Evolutionary conservation across 2,888 invertebrate genomes (phyloP).

Genomic region (Euphydryas editha): DNA sequence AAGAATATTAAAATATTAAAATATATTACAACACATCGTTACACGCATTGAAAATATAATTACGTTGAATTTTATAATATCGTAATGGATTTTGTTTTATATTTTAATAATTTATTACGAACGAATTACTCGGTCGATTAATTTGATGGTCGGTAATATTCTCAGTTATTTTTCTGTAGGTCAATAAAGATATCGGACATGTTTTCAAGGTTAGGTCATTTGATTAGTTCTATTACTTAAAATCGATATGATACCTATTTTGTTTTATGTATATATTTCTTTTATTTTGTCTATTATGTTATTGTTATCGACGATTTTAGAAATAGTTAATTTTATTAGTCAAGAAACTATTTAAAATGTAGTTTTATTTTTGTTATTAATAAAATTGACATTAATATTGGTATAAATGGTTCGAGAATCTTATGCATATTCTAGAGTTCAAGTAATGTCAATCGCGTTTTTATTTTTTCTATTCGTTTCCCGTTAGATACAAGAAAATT

Average conservation of each 20-base stretch:
- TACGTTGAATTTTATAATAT: conserved; percentile 1
- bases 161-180: conserved; percentile 24
- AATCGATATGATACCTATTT: conserved; percentile 22
- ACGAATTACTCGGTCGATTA: conserved; percentile 25
- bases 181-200: conserved; percentile 25
- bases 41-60: neutral
- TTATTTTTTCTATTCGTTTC: neutral
- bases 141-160: conserved; percentile 20
- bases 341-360: conserved; percentile 27
- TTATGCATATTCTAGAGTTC: neutral
- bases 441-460: neutral
- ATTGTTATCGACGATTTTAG: neutral
- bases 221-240: conserved; percentile 7
- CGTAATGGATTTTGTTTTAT: conserved; percentile 3
- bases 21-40: neutral
- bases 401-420: neutral
- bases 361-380: conserved; percentile 12
- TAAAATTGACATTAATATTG: neutral
- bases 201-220: conserved; percentile 33
- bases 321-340: conserved; percentile 25
- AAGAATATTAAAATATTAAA: no score
- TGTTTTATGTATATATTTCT: conserved; percentile 19
- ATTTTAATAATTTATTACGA: conserved; percentile 11
- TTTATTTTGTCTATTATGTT: conserved; percentile 11
- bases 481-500: neutral